Evolutionary conservation across 2,888 invertebrate genomes (phyloP).

Genomic region (Drosophila anceps): DNA sequence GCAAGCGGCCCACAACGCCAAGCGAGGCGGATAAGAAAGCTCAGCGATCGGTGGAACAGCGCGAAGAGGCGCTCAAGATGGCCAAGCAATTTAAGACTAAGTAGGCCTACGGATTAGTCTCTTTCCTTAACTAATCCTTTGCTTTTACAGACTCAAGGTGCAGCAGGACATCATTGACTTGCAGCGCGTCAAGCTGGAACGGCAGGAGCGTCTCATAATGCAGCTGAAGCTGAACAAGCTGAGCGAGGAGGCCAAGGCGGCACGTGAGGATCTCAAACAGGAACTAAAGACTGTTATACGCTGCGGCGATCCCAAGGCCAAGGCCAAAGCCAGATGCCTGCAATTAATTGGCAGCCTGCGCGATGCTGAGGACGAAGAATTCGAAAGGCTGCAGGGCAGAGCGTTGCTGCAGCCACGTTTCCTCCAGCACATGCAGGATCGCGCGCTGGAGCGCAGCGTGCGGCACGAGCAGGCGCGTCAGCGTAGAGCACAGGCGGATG

Average conservation of each 20-base stretch:
- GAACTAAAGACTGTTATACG: constrained; percentile 87
- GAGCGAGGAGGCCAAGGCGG: constrained; percentile 88
- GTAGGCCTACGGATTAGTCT: constrained; percentile 52
- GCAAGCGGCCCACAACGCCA: constrained; percentile 20
- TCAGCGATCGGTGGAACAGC: constrained; percentile 56
- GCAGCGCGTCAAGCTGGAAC: constrained; percentile 89
- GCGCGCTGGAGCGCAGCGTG: constrained; percentile 88
- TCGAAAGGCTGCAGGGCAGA: constrained; percentile 81
- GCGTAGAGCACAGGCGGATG: constrained; percentile 83
- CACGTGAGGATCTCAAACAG: constrained; percentile 87
- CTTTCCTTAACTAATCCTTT: neutral
- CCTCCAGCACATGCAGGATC: constrained; percentile 90
- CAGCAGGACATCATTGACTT: constrained; percentile 91
- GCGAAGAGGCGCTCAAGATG: constrained; percentile 69
- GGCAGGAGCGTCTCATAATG: constrained; percentile 90
- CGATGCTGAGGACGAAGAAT: constrained; percentile 82
- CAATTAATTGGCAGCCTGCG: constrained; percentile 83
- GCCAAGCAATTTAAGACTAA: constrained; percentile 84
- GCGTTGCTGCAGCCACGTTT: constrained; percentile 88
- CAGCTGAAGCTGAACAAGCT: constrained; percentile 90
- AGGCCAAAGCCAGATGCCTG: constrained; percentile 85
- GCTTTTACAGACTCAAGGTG: constrained; percentile 87
- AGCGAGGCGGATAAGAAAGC: constrained; percentile 30
- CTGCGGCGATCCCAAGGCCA: constrained; percentile 87
- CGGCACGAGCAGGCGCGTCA: constrained; percentile 84